These are phyloP conservation scores for Hyposoter didymator DNA, from an alignment of 2,888 invertebrate species.

Conservation along the genomic window DNA sequence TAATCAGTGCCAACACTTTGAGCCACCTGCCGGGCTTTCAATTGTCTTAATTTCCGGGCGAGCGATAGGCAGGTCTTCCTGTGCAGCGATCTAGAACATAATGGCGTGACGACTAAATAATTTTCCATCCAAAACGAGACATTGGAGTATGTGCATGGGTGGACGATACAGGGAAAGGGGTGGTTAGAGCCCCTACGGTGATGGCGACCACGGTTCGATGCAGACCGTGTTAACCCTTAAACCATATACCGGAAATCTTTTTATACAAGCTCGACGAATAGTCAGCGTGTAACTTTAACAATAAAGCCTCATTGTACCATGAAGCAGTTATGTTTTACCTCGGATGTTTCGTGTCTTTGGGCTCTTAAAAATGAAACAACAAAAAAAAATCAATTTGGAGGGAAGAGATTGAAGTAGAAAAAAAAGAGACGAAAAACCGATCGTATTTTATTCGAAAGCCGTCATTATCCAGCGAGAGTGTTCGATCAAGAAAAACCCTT, in stretches of 20 bases:
- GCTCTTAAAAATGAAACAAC: neutral
- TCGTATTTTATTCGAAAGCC: neutral
- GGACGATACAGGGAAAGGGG: slow-evolving; percentile 1
- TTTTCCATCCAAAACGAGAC: neutral
- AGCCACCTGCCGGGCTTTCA: slow-evolving; percentile 24
- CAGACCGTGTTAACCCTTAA: slow-evolving; percentile 10
- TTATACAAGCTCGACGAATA: neutral
- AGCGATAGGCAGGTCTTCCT: neutral
- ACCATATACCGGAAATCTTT: slow-evolving; percentile 26
- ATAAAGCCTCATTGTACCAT: neutral
- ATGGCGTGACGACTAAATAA: slow-evolving; percentile 27
- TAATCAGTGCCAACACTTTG: slow-evolving; percentile 12
- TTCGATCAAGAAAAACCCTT: neutral
- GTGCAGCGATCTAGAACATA: neutral
- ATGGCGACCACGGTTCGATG: slow-evolving; percentile 2
- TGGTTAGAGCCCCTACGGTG: neutral
- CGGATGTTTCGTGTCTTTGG: neutral
- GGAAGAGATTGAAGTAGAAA: neutral
- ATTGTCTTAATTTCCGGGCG: slow-evolving; percentile 43
- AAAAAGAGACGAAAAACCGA: neutral
- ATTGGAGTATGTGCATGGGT: neutral
- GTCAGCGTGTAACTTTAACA: neutral
- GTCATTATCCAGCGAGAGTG: neutral
- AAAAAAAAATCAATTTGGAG: neutral
- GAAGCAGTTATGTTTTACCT: neutral